phyloP scores from a whole-genome alignment of 2,113 vertebrate genomes.

The Chamaetylas fuelleborni region DNA sequence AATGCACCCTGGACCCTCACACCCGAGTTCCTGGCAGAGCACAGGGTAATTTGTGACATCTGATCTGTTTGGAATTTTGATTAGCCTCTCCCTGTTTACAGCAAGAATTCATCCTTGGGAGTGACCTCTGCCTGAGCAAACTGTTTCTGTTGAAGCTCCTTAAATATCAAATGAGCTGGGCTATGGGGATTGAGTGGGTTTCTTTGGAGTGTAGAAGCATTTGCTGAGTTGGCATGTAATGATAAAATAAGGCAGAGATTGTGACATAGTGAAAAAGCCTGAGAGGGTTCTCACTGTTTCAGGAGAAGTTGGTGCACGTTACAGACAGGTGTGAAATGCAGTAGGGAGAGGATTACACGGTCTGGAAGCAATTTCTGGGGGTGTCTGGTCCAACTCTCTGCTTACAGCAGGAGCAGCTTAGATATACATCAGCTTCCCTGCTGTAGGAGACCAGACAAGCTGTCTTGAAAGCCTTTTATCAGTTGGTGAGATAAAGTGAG shows the following conservation, averaged over 20 bases:
- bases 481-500: neutral
- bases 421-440: neutral
- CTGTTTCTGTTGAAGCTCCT: neutral
- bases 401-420: neutral
- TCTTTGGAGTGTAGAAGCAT: neutral
- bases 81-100: neutral
- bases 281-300: neutral
- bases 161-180: neutral
- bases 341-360: neutral
- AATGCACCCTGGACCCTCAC: slow-evolving; percentile 94
- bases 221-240: neutral
- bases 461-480: neutral
- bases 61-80: neutral
- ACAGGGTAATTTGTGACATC: slow-evolving; percentile 78
- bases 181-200: neutral
- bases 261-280: neutral
- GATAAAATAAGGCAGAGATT: neutral
- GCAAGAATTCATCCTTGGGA: neutral
- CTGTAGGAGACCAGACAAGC: neutral
- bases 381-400: neutral
- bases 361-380: neutral
- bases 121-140: neutral
- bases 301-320: neutral
- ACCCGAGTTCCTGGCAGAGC: slow-evolving; percentile 88
- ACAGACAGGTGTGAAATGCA: neutral